phyloP scores from a whole-genome alignment of 2,888 invertebrate species.

The Halictus ligatus region DNA sequence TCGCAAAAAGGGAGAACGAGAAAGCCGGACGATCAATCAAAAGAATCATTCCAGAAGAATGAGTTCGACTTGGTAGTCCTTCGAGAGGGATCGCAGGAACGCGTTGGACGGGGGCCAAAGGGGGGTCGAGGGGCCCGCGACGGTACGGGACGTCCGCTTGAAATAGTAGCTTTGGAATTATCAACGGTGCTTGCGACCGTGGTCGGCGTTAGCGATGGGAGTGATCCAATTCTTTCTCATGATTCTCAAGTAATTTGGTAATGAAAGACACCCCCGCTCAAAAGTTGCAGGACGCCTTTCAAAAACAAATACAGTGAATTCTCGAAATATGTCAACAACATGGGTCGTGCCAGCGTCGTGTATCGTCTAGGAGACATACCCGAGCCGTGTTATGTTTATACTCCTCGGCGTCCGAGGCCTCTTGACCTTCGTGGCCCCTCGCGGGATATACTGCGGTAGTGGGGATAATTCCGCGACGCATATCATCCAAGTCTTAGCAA shows the following conservation, averaged over 20 bases:
- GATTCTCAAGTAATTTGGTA: neutral
- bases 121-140: constrained; percentile 24
- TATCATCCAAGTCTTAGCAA: too few relatives aligned
- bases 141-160: constrained; percentile 60
- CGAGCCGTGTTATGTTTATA: too few relatives aligned
- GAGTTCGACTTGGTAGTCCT: constrained; percentile 44
- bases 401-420: too few relatives aligned
- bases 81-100: constrained; percentile 50
- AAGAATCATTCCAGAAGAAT: constrained; percentile 17
- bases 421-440: too few relatives aligned
- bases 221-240: neutral
- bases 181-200: constrained; percentile 48
- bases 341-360: too few relatives aligned
- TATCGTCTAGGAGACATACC: too few relatives aligned
- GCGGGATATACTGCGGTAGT: too few relatives aligned
- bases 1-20: constrained; percentile 10
- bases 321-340: too few relatives aligned
- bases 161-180: constrained; percentile 75
- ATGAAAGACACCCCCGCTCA: too few relatives aligned
- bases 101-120: constrained; percentile 65
- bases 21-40: neutral
- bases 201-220: neutral
- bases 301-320: too few relatives aligned
- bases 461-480: too few relatives aligned
- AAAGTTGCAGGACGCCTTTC: too few relatives aligned